Base-by-base conservation (phyloP, 92 coral and sea anemone genomes). In the Parazoanthus atlanticus region DNA sequence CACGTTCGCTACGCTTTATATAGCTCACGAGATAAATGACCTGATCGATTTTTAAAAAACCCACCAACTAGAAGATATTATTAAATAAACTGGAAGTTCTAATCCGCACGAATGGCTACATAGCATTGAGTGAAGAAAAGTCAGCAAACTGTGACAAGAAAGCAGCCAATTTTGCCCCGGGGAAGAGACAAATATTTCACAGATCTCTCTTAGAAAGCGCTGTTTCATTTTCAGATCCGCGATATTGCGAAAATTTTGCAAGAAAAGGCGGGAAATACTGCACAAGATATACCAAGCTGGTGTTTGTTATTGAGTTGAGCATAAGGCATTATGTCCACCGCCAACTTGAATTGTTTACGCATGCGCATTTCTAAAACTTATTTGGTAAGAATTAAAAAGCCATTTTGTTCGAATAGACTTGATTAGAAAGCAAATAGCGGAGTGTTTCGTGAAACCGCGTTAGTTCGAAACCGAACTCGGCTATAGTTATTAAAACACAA, bases 391-490 rank as follows among this genome's bases (percentile, higher is more conserved):
- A 90, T 93, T 88, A 88, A 88, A 92, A 88, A 85, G 82, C 90
- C 72, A 80, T 91, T 84, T 79, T 72, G 88, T 75, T 64, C 49
- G 76, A 77, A 86, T 74, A 91, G 76, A 61, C 73, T 82, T 78
- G 90, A 91, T 86, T 91, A 89, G 82, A 72, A 64, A 64, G 93
- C 83, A 93, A 93, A 93, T 86, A 93, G 90, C 86, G 74, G 92
- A 75, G 89, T 88, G 64, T 85, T 84, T 79, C 74, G 85, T 34
- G 89, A 82, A 83, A 47, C 66, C 58, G 17, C 85, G 93, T 88
- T 91, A 85, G 92, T 91, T 61, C 77, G 64, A 69, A 84, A 84
- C 87, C n/a, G 49, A 40, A 54, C 40, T 29, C 78, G 54, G 40
- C 32, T 84, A 32, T 56, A 47, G 46, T 41, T 40, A 66, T 84